Evolutionary conservation across 2,888 invertebrate species (phyloP), one percentile per base, ranked within the genome.

Genomic region (Parasteatoda lunata): DNA sequence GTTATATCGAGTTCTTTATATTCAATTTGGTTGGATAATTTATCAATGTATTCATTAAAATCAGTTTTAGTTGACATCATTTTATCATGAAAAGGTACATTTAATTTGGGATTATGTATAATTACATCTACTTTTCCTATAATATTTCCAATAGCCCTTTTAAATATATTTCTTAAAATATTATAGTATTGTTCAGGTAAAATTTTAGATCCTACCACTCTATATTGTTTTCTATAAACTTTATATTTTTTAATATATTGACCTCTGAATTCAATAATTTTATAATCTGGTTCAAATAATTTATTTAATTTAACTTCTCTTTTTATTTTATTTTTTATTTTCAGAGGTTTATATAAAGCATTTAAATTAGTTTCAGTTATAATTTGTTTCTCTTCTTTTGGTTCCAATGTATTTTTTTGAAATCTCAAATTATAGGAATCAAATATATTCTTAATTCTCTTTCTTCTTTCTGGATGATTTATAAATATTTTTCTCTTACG

Each of bases 401-500:
- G 4, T 47, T 47, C 68, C 5, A 47, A 47, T 11, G 0, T 68
- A 30, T 9, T 30, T 30, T 68, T 30, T 11, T 68, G 11, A 68
- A 5, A 30, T 4, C 4, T 7, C 7, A 47, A 68, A 8, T 8
- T 47, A 68, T 47, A 70, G 4, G 47, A 47, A 70, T 70, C 0
- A 70, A 70, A 70, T 11, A 0, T 70, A 4, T 70, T 48, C 8
- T 48, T 70, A 70, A 48, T n/a, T n/a, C n/a, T n/a, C n/a, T n/a
- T n/a, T n/a, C 15, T 70, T 47, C 8, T 49, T 49, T 49, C n/a
- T 0, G 13, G 47, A 49, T 48, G n/a, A 30, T 70, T 9, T 8
- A 13, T 70, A 13, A 70, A n/a, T 70, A 11, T 48, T 48, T 70
- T 70, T 49, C 7, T 70, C n/a, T 70, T 70, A n/a, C n/a, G n/a